A percentile compares a stretch with the other conserved stretches of the same genome.
phyloP scores from a whole-genome alignment of 2,113 vertebrate species.

The Capreolus pygargus region DNA sequence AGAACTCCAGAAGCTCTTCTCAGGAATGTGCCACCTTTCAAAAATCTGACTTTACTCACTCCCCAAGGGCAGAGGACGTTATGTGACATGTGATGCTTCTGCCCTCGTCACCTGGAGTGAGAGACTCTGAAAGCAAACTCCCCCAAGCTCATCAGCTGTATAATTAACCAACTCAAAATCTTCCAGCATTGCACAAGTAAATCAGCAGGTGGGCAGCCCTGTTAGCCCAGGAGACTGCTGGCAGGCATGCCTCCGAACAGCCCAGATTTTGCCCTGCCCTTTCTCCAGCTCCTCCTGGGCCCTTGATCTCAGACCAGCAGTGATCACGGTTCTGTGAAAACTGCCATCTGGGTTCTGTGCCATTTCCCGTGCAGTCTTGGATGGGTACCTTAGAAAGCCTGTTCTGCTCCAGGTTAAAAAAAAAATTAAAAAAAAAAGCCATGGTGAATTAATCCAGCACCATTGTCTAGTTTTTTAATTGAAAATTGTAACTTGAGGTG shows the following conservation, averaged over 20 bases:
- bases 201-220: neutral
- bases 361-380: neutral
- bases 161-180: slow-evolving; percentile 42
- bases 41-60: neutral
- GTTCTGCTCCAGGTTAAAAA: slow-evolving; percentile 42
- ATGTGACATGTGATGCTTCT: neutral
- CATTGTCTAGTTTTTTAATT: slow-evolving; percentile 54
- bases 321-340: neutral
- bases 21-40: neutral
- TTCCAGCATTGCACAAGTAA: neutral
- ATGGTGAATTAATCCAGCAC: slow-evolving; percentile 62
- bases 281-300: neutral
- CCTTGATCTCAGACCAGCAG: neutral
- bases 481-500: slow-evolving; percentile 47
- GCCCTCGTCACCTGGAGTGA: neutral
- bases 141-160: slow-evolving; percentile 13
- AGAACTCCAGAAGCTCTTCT: neutral
- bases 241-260: neutral
- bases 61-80: neutral
- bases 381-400: neutral
- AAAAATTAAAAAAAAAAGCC: slow-evolving; percentile 34
- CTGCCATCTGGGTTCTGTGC: slow-evolving; percentile 31
- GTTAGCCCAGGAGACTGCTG: neutral
- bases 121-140: slow-evolving; percentile 23
- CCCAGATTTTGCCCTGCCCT: neutral